A percentile compares a stretch with the other conserved stretches of the same genome.
phyloP scores from a whole-genome alignment of 2,797 vertebrate species.

The Apogon hyalosoma region DNA sequence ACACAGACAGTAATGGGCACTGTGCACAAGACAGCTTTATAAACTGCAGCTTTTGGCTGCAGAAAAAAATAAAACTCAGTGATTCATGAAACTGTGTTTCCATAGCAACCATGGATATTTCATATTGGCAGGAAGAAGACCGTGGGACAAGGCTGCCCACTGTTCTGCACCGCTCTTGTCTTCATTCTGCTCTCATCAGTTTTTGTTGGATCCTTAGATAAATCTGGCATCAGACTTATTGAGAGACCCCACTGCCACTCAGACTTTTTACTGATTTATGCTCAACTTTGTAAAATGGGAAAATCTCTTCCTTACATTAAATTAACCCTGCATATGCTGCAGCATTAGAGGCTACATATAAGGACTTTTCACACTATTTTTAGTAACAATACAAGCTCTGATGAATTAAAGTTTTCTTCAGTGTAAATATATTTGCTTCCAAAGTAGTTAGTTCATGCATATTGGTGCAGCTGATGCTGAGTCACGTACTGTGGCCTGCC shows the following conservation, averaged over 20 bases:
- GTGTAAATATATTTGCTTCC: neutral
- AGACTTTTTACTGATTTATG: neutral
- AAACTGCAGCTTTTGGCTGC: slow-evolving; percentile 46
- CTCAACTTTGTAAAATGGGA: neutral
- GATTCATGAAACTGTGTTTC: slow-evolving; percentile 71
- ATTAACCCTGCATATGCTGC: neutral
- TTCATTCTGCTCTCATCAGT: slow-evolving; percentile 23
- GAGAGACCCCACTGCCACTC: neutral
- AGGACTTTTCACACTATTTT: neutral
- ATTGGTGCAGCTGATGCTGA: slow-evolving; percentile 7
- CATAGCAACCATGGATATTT: slow-evolving; percentile 67
- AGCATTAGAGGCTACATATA: neutral
- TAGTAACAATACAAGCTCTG: neutral
- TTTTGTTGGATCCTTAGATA: slow-evolving; percentile 32
- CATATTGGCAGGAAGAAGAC: slow-evolving; percentile 58
- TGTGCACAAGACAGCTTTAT: slow-evolving; percentile 42
- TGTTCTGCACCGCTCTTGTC: slow-evolving; percentile 34
- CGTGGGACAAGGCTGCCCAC: slow-evolving; percentile 38
- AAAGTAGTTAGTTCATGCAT: slow-evolving; percentile 2
- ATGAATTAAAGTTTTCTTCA: slow-evolving; percentile 2
- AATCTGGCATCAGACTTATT: slow-evolving; percentile 7
- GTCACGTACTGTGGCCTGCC: neutral
- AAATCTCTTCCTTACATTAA: neutral
- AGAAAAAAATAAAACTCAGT: slow-evolving; percentile 40
- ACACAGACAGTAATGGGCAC: slow-evolving; percentile 36